Evolutionary conservation across 2,113 vertebrate genomes (phyloP), one percentile per base, ranked within the genome.

Genomic region (Empidonax alnorum): DNA sequence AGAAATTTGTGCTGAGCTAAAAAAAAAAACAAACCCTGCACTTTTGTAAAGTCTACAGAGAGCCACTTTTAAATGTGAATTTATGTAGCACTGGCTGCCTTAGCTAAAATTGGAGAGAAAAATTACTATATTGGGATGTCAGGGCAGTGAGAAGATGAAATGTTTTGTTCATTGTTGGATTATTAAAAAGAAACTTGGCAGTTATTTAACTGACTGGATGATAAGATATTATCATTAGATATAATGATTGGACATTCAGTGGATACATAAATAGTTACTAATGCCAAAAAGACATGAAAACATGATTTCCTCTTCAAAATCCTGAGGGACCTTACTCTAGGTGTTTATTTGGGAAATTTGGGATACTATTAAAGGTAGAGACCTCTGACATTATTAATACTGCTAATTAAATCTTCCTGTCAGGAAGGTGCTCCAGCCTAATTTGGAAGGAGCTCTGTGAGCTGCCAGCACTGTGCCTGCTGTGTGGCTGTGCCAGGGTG

Each of bases 391-490:
- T 89, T 90, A n/a, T 68, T 80, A 87, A 83, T 79, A 28, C 19
- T 58, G 24, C 35, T 87, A 94, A 89, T 84, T 91, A 87, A 80
- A 67, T 93, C 52, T 76, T 85, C 35, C 35, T 86, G 47, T 80
- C 76, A 81, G 47, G 39, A 85, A 61, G 33, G 30, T 76, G 68
- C 72, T 83, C 41, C 75, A 52, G 58, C 27, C n/a, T 73, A 59
- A 58, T 94, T 91, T 87, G 69, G 91, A 73, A 89, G 30, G 58
- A 59, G 21, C 24, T 90, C 37, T 41, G 68, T 81, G 87, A 79
- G 79, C 68, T 85, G 37, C 62, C 56, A 66, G 58, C 12, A 0
- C 62, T 31, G 18, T 59, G 52, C 76, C 52, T 0, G 1, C 80
- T 71, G 56, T 49, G 76, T 39, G 25, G 49, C 80, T 41, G 44